These are phyloP conservation scores for Drosophila cardini DNA, from an alignment of 1,140 invertebrate genomes.

Conservation along the genomic window DNA sequence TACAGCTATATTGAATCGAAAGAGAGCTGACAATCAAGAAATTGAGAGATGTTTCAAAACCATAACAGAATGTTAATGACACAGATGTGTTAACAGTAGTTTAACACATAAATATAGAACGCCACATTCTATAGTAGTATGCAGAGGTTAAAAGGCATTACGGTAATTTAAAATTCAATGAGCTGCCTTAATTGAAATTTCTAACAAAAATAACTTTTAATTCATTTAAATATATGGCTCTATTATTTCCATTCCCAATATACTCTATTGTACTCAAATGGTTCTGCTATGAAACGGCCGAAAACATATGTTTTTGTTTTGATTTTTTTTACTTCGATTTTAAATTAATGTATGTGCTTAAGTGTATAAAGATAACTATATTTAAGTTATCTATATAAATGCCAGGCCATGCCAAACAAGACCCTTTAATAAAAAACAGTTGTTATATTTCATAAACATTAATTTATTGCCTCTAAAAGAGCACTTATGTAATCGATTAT, in stretches of 20 bases:
- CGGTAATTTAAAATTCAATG: no score
- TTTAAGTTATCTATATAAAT: background rate
- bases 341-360: background rate
- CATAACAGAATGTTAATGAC: constrained; percentile 28
- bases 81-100: constrained; percentile 14
- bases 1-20: constrained; percentile 34
- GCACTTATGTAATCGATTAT: constrained; percentile 62
- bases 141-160: no score
- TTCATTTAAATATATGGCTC: no score
- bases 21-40: background rate
- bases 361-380: background rate
- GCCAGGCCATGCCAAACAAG: background rate
- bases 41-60: constrained; percentile 9
- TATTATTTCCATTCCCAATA: background rate
- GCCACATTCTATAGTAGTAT: background rate
- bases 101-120: background rate
- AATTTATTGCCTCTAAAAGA: constrained; percentile 26
- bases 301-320: constrained; percentile 43
- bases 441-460: constrained; percentile 14
- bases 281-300: constrained; percentile 2
- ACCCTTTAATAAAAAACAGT: background rate
- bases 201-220: no score
- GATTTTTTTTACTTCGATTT: background rate
- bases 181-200: no score
- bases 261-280: constrained; percentile 30